phyloP scores from a whole-genome alignment of 2,888 invertebrate genomes.

The Polydesmus complanatus region DNA sequence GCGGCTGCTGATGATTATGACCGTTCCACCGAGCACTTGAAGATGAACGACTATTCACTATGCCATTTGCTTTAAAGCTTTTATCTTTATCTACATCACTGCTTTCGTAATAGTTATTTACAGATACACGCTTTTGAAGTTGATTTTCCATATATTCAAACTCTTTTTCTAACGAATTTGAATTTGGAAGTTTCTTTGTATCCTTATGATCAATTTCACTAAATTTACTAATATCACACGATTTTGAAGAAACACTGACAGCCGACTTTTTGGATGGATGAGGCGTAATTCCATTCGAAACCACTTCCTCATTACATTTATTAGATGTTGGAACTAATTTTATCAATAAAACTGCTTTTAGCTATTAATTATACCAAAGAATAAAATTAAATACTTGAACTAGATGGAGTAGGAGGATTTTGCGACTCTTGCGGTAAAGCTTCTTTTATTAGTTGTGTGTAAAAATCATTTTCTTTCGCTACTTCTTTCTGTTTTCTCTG shows the following conservation, averaged over 20 bases:
- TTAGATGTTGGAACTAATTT: background rate
- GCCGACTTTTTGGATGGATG: background rate
- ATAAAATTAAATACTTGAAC: background rate
- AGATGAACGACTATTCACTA: constrained; percentile 1
- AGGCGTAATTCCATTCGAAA: background rate
- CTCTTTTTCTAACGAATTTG: constrained; percentile 30
- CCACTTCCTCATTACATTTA: background rate
- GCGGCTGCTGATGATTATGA: constrained; percentile 8
- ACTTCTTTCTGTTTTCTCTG: constrained; percentile 84
- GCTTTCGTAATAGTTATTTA: constrained; percentile 38
- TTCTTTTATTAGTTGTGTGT: constrained; percentile 78
- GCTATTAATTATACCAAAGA: background rate
- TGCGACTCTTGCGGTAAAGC: constrained; percentile 60
- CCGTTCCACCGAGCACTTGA: background rate
- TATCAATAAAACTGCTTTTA: background rate
- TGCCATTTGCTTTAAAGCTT: constrained; percentile 28
- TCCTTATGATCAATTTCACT: constrained; percentile 20
- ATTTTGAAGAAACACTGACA: background rate
- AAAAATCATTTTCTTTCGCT: constrained; percentile 88
- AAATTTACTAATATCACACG: constrained; percentile 14
- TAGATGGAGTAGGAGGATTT: constrained; percentile 28
- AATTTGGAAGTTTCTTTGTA: constrained; percentile 15
- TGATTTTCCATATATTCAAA: constrained; percentile 36
- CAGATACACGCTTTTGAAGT: constrained; percentile 24
- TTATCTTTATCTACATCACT: constrained; percentile 36